Base-by-base conservation (phyloP, 2,888 invertebrate species). In the Calliopum simillimum region DNA sequence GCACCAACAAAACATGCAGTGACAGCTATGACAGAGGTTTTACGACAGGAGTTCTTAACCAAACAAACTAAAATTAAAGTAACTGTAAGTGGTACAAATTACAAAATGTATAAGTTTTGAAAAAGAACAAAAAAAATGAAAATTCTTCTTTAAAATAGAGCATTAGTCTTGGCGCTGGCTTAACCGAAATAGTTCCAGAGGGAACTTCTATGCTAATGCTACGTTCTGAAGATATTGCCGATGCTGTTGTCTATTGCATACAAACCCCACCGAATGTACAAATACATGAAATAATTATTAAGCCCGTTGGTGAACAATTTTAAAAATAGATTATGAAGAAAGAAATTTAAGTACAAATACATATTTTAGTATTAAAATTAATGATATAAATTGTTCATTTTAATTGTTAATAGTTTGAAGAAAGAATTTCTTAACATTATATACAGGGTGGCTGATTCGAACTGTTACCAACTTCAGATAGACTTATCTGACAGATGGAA, bases 251-350 rank as follows among this genome's bases (percentile, higher is more conserved):
- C 49, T 84, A 81, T 61, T 79, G 79, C 64, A 76, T 84, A 13
- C 74, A 77, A 33, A 84, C 83, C 1, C 82, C 82, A 1, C 79
- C 82, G 0, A 74, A 78, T 76, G 82, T 82, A 2, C 82, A 82
- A 69, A 80, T 82, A 33, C 80, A 82, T 41, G 82, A 82, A 25
- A 65, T 81, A 25, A 80, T 14, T 3, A 80, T 83, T 6, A 82
- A 79, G 72, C 83, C 83, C 4, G 3, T 83, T 5, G 83, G 83
- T 0, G 79, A 80, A 33, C 33, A 33, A 33, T 33, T 33, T 33
- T 33, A 6, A 33, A 33, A 33, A 8, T 8, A 2, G 3, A 25
- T 25, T 25, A 6, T 1, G 2, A 6, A 1, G 8, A 8, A 6
- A 4, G 8, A 33, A 33, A 33, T 33, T n/a, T n/a, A n/a, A n/a